phyloP scores from a whole-genome alignment of 2,888 invertebrate species.

The Folsomia candida region DNA sequence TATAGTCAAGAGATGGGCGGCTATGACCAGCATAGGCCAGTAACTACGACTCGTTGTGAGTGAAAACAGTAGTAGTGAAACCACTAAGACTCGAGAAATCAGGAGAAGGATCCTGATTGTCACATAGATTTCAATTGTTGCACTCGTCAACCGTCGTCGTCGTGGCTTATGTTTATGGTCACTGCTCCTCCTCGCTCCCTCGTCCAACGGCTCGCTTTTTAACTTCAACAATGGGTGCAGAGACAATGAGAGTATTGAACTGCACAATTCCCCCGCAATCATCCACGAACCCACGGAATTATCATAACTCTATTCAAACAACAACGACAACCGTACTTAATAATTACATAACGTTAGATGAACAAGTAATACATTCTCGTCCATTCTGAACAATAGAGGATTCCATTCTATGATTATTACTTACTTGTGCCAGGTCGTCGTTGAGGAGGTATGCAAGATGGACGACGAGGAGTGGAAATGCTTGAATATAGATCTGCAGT shows the following conservation, averaged over 20 bases:
- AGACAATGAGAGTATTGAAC: constrained; percentile 4
- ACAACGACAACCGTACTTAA: no score
- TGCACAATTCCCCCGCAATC: constrained; percentile 9
- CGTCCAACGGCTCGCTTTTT: neutral
- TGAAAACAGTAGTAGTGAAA: neutral
- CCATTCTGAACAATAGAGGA: no score
- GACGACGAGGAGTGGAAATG: constrained; percentile 48
- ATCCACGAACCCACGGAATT: constrained; percentile 1
- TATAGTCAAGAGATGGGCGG: neutral
- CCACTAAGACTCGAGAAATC: constrained; percentile 11
- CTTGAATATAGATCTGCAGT: constrained; percentile 49
- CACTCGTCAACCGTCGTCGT: neutral
- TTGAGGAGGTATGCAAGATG: constrained; percentile 36
- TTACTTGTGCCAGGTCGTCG: neutral
- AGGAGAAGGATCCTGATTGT: constrained; percentile 9
- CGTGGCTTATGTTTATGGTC: neutral
- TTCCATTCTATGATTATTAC: neutral
- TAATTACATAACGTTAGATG: no score
- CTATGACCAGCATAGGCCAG: constrained; percentile 2
- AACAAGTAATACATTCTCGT: neutral
- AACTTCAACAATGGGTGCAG: neutral
- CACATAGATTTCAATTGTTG: neutral
- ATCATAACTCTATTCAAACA: neutral
- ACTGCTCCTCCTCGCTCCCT: neutral
- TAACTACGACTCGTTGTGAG: neutral